phyloP scores from a whole-genome alignment of 2,113 vertebrate genomes.

The Muntiacus reevesi region DNA sequence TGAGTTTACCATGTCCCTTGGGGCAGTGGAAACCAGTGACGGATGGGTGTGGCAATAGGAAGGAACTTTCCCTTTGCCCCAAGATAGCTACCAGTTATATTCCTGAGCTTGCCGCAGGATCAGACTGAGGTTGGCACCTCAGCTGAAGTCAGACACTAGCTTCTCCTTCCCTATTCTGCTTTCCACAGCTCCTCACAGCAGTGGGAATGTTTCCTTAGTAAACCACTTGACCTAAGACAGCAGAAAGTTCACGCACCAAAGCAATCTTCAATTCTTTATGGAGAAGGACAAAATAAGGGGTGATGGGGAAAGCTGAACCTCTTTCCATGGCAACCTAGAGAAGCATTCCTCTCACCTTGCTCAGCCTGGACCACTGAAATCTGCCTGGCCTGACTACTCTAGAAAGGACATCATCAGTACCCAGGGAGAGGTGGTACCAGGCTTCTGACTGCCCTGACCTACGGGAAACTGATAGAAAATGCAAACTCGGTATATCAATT shows the following conservation, averaged over 20 bases:
- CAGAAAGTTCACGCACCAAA: background rate
- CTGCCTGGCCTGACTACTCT: background rate
- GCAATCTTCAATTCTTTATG: background rate
- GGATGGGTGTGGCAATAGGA: too few species aligned
- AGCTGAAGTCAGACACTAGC: background rate
- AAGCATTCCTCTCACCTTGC: background rate
- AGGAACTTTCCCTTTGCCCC: background rate
- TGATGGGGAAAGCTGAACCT: background rate
- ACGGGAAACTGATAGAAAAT: background rate
- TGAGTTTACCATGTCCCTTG: fast-evolving
- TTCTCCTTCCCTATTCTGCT: background rate
- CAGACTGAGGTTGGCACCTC: background rate
- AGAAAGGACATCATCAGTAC: background rate
- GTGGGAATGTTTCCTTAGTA: background rate
- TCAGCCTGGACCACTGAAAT: background rate
- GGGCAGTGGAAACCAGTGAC: too few species aligned
- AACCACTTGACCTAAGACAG: background rate
- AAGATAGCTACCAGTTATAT: background rate
- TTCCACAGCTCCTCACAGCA: background rate
- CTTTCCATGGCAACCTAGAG: background rate
- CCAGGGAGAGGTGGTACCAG: background rate
- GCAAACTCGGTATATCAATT: background rate
- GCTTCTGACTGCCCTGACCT: background rate
- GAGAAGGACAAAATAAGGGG: background rate
- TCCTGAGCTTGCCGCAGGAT: background rate